A percentile compares a stretch with the other conserved stretches of the same genome.
Evolutionary conservation across 2,888 invertebrate species (phyloP).

Genomic region (Apodemia mormo): DNA sequence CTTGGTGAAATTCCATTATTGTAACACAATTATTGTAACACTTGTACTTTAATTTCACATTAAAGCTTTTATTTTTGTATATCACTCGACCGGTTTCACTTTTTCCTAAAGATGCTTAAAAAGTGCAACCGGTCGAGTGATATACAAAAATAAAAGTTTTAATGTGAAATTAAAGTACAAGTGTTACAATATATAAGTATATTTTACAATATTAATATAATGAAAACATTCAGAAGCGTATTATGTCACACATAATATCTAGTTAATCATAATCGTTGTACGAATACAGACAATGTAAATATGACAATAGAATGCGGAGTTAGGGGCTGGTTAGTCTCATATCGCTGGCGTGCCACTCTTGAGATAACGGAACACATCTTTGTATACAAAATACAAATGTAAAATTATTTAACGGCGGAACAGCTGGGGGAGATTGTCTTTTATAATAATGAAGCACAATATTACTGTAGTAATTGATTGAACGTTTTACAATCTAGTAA

Average conservation of each 20-base stretch:
- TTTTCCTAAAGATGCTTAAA: too few species aligned
- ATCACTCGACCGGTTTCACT: too few species aligned
- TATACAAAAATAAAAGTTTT: too few species aligned
- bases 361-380: conserved; percentile 72
- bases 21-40: too few species aligned
- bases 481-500: not conserved
- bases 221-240: conserved; percentile 30
- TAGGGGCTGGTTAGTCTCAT: conserved; percentile 59
- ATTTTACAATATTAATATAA: conserved; percentile 25
- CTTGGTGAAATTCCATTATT: too few species aligned
- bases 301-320: conserved; percentile 72
- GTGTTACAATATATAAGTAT: too few species aligned
- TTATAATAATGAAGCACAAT: conserved; percentile 48
- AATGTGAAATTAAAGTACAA: too few species aligned
- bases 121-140: too few species aligned
- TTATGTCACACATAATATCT: conserved; percentile 27
- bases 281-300: conserved; percentile 79
- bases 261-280: conserved; percentile 73
- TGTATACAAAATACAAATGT: conserved; percentile 54
- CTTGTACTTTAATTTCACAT: too few species aligned
- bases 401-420: conserved; percentile 73
- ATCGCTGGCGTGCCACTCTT: conserved; percentile 73
- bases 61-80: too few species aligned
- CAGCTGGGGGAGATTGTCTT: conserved; percentile 58
- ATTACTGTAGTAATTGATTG: not conserved